Percentiles rank a stretch among this genome's conserved stretches.
Conservation (phyloP, 2,113 vertebrate species). For the Hipposideros armiger region DNA sequence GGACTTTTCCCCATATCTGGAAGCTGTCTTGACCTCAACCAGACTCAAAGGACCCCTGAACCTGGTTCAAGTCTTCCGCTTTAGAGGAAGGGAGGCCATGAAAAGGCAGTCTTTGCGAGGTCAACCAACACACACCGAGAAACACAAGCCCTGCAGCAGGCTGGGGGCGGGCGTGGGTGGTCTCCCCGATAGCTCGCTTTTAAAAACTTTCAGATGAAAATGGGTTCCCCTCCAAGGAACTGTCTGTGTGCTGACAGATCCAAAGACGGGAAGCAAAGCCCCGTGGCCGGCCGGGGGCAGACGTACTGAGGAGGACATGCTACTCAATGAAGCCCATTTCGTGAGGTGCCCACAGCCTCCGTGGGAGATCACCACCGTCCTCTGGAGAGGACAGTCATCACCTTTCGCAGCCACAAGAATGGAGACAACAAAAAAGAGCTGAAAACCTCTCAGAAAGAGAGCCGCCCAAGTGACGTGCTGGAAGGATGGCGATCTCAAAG, state of each 20-base stretch:
- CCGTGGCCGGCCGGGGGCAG: neutral
- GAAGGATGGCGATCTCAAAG: neutral
- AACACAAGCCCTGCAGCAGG: neutral
- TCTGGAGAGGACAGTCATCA: neutral
- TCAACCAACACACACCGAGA: neutral
- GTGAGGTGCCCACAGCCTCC: neutral
- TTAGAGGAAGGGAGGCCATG: neutral
- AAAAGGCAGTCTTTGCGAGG: neutral
- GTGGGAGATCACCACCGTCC: constrained; percentile 5
- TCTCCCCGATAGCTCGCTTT: constrained; percentile 15
- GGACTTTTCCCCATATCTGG: neutral
- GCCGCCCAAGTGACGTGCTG: neutral
- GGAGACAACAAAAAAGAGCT: neutral
- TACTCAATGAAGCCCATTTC: neutral
- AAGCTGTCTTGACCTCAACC: neutral
- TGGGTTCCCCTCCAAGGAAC: neutral
- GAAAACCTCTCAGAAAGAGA: neutral
- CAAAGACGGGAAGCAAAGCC: neutral
- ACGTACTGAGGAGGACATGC: neutral
- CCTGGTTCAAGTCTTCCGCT: neutral
- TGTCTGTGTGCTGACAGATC: neutral
- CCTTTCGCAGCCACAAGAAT: neutral
- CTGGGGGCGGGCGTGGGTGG: neutral
- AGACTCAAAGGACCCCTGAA: neutral
- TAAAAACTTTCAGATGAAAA: constrained; percentile 35